Percentiles rank a stretch among this genome's conserved stretches.
These are phyloP conservation scores for Elaphurus davidianus DNA, from an alignment of 2,113 vertebrate genomes.

Conservation along the genomic window DNA sequence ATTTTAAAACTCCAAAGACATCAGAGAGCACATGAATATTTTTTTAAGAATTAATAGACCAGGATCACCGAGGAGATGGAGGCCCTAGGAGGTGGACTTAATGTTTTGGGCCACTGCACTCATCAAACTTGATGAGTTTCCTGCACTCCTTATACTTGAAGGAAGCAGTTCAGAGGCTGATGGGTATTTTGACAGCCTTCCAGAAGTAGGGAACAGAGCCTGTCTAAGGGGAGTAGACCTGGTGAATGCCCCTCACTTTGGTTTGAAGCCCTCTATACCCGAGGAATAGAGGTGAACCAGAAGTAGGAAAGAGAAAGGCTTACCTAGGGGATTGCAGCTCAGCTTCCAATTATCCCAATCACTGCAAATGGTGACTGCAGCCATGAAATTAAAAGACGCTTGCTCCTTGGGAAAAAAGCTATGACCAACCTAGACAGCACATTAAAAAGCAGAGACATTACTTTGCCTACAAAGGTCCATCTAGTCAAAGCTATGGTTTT, in stretches of 20 bases:
- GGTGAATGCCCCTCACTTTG: background rate
- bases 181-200: background rate
- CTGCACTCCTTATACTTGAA: background rate
- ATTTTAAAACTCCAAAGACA: background rate
- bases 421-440: background rate
- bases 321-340: background rate
- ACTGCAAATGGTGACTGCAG: background rate
- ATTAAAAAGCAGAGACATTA: background rate
- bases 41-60: background rate
- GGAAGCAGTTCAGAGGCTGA: background rate
- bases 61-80: background rate
- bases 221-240: background rate
- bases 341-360: background rate
- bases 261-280: background rate
- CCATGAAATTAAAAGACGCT: background rate
- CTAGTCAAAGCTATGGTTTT: background rate
- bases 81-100: background rate
- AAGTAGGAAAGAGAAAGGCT: background rate
- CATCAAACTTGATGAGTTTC: background rate
- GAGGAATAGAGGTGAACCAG: background rate
- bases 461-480: background rate
- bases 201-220: background rate
- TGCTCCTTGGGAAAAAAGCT: background rate
- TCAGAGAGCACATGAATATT: background rate
- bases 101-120: too few species aligned